These are phyloP conservation scores for Ginglymostoma cirratum DNA, from an alignment of 2,113 vertebrate genomes.

Conservation along the genomic window DNA sequence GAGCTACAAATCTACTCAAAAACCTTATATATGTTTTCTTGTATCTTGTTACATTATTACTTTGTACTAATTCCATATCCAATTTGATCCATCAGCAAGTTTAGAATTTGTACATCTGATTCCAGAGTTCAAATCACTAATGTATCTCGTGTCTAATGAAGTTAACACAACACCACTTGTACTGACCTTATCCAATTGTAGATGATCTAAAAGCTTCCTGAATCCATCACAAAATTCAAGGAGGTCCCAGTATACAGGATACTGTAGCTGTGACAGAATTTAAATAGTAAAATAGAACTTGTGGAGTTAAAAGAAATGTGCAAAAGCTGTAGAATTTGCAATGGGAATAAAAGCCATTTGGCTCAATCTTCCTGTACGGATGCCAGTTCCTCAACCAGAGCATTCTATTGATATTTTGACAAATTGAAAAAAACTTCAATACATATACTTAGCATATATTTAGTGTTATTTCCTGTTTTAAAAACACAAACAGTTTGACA, in stretches of 20 bases:
- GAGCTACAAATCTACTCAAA: too few relatives aligned
- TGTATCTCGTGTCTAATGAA: background rate
- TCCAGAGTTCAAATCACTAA: background rate
- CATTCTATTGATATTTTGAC: background rate
- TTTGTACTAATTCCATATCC: background rate
- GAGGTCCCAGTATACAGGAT: constrained; percentile 95
- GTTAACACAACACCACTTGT: background rate
- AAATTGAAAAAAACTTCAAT: too few relatives aligned
- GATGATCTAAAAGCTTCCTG: constrained; percentile 88
- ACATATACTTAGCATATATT: too few relatives aligned
- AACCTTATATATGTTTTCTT: too few relatives aligned
- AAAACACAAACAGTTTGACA: too few relatives aligned
- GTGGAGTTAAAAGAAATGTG: background rate
- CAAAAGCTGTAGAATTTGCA: background rate
- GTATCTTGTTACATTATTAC: background rate
- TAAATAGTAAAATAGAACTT: constrained; percentile 19
- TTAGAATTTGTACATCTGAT: background rate
- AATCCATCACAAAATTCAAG: constrained; percentile 97
- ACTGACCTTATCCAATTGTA: constrained; percentile 92
- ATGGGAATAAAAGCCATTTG: background rate
- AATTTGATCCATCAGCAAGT: background rate
- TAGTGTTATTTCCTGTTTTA: too few relatives aligned
- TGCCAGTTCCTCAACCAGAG: background rate
- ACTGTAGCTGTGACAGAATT: constrained; percentile 69
- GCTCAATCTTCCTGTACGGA: too few relatives aligned